Conservation (phyloP, 2,888 invertebrate species). For the Fragum whitleyi region DNA sequence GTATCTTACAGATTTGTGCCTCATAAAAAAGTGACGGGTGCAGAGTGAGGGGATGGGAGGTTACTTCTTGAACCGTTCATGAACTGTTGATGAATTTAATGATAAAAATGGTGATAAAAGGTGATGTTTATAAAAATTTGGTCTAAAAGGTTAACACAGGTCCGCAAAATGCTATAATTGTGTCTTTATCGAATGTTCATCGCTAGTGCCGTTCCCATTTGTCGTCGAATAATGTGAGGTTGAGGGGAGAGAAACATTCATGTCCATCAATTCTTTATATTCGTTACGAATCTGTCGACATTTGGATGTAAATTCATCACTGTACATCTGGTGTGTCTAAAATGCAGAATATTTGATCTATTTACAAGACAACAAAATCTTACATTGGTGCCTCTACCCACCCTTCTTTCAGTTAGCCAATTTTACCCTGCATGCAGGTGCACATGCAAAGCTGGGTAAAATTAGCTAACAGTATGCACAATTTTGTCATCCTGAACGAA, state of each 20-base stretch:
- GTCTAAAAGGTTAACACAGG: slow-evolving; percentile 12
- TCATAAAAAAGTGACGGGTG: neutral
- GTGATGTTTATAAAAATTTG: slow-evolving; percentile 12
- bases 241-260: slow-evolving; percentile 35
- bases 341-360: too few relatives aligned
- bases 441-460: too few relatives aligned
- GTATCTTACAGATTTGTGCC: neutral
- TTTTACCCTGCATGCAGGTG: too few relatives aligned
- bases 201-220: slow-evolving; percentile 40
- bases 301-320: slow-evolving; percentile 72
- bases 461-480: too few relatives aligned
- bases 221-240: slow-evolving; percentile 26
- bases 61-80: neutral
- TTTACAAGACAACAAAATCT: too few relatives aligned
- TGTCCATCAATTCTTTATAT: slow-evolving; percentile 64
- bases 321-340: slow-evolving; percentile 67
- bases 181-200: slow-evolving; percentile 50
- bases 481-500: too few relatives aligned
- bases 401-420: too few relatives aligned
- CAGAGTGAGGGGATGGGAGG: neutral
- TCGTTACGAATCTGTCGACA: slow-evolving; percentile 70
- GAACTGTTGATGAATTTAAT: neutral
- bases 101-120: slow-evolving; percentile 11
- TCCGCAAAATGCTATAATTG: slow-evolving; percentile 48
- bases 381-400: too few relatives aligned